Conservation (phyloP, 2,888 invertebrate species). For the Tromatobia lineatoria region DNA sequence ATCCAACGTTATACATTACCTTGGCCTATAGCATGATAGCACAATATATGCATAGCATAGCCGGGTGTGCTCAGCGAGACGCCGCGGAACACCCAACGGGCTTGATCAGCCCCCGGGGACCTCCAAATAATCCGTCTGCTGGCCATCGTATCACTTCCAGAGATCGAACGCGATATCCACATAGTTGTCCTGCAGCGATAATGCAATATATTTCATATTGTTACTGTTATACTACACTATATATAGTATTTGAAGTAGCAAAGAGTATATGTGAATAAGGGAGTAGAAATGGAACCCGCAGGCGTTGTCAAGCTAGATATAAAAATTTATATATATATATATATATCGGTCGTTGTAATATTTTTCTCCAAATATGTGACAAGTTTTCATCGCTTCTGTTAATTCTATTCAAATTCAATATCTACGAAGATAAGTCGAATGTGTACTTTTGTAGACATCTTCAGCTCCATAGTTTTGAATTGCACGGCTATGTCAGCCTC, state of each 20-base stretch:
- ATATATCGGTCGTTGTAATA: no score
- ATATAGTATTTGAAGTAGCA: background rate
- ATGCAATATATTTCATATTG: conserved; percentile 43
- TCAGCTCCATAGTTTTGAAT: no score
- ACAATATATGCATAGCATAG: background rate
- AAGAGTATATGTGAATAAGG: background rate
- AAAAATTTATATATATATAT: no score
- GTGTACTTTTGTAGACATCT: no score
- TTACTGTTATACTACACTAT: background rate
- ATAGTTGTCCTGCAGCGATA: conserved; percentile 19
- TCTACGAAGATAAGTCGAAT: no score
- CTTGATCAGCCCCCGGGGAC: conserved; percentile 45
- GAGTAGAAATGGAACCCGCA: no score
- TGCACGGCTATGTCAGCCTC: conserved; percentile 43
- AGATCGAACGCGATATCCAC: conserved; percentile 31
- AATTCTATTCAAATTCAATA: no score
- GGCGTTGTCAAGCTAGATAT: no score
- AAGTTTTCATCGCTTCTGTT: no score
- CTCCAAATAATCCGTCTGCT: conserved; percentile 41
- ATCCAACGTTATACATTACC: background rate
- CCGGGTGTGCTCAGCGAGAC: conserved; percentile 14
- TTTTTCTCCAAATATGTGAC: no score
- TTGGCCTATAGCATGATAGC: conserved; percentile 2
- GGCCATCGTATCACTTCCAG: conserved; percentile 20
- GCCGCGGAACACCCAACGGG: conserved; percentile 29